Conservation (phyloP, 2,797 vertebrate species). For the Centroberyx gerrardi region DNA sequence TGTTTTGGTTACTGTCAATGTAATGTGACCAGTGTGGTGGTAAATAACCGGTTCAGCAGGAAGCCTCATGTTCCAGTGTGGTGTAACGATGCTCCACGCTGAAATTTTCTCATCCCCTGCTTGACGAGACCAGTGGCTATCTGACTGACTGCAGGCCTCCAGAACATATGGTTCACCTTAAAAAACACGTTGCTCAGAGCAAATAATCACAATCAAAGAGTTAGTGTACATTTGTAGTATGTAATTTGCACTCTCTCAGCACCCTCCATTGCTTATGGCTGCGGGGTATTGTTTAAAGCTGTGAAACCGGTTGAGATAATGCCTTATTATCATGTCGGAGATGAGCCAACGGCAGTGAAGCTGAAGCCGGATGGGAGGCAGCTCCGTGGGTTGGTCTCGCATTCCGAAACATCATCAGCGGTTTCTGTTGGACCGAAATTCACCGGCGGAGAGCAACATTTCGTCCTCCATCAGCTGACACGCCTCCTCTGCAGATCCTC, state of each 20-base stretch:
- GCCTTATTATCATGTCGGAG: constrained; percentile 15
- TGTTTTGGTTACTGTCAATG: constrained; percentile 40
- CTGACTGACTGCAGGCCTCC: neutral
- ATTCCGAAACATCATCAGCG: neutral
- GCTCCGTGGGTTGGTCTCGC: constrained; percentile 9
- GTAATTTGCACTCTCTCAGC: neutral
- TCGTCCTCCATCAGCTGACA: constrained; percentile 29
- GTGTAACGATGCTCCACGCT: neutral
- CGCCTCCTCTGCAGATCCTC: constrained; percentile 25
- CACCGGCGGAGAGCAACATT: neutral
- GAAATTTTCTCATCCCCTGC: neutral
- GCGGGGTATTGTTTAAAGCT: constrained; percentile 22
- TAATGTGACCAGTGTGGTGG: constrained; percentile 4
- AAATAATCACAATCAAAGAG: neutral
- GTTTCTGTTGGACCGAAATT: constrained; percentile 15
- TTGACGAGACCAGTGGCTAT: neutral
- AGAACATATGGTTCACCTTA: neutral
- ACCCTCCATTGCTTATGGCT: constrained; percentile 24
- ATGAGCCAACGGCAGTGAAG: neutral
- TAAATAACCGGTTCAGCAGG: constrained; percentile 62
- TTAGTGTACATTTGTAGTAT: neutral
- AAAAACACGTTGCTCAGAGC: neutral
- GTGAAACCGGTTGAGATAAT: constrained; percentile 53
- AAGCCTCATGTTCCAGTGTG: constrained; percentile 8
- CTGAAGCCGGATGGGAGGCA: neutral